Evolutionary conservation across 2,888 invertebrate genomes (phyloP), one percentile per base, ranked within the genome.

Genomic region (Sturmia bella): DNA sequence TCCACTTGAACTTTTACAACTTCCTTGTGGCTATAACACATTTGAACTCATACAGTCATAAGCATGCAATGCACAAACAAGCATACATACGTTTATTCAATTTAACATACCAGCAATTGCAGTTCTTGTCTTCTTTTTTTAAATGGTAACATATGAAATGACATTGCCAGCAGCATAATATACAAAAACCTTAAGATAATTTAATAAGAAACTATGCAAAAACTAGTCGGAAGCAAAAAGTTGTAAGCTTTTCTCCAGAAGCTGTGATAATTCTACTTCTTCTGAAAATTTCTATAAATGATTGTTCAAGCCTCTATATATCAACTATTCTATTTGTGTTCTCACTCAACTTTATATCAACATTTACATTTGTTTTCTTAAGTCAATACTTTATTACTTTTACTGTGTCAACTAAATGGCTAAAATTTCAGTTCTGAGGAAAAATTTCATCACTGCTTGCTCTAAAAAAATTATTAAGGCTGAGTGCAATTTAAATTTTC

Each of bases 1-100:
- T 82, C 78, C 78, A 78, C 82, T 82, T 78, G 78, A 82, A 82
- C 82, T 82, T 82, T 82, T 75, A 75, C 78, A 82, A 82, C 82
- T 82, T 82, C 74, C 78, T 78, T 78, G 74, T 74, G 78, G 82
- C 64, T 66, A 66, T 54, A 70, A 52, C 24, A 43, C 37, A 76
- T 32, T 7, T 32, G 32, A 32, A 32, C 32, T 32, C 9, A 32
- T 32, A 32, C 32, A 32, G 9, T 32, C 32, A 32, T 32, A 32
- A 32, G 32, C 7, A 7, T n/a, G 24, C n/a, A 7, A 43, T 32
- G 41, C 45, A 17, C 63, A 39, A 0, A 61, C 9, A 57, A 19
- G 59, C 11, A 27, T 41, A 61, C 3, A 59, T 15, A 7, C 7
- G 3, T 27, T 4, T 27, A 52, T 19, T 5, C 24, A 59, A 32